A percentile compares a stretch with the other conserved stretches of the same genome.
phyloP scores from a whole-genome alignment of 1,140 invertebrate species.

The Marisa cornuarietis region DNA sequence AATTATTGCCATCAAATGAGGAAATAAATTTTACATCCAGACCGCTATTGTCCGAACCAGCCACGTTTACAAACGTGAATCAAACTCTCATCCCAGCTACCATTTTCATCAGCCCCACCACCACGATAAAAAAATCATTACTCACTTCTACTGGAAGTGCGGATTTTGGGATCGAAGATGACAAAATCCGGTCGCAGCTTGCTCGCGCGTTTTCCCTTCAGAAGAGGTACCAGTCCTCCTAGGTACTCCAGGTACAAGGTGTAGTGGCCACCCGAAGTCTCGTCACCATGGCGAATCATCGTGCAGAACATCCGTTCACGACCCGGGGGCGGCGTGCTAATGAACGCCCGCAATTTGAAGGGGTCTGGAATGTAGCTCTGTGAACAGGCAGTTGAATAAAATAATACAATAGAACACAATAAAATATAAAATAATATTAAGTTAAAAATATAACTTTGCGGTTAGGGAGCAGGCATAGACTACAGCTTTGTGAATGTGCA shows the following conservation, averaged over 20 bases:
- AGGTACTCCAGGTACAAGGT: conserved; percentile 95
- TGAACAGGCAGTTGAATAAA: not conserved
- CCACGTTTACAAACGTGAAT: too few relatives aligned
- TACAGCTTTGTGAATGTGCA: too few relatives aligned
- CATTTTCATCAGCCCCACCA: too few relatives aligned
- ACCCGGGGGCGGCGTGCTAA: conserved; percentile 86
- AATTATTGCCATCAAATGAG: too few relatives aligned
- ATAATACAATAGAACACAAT: not conserved
- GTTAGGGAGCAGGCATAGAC: not conserved
- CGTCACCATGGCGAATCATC: conserved; percentile 92
- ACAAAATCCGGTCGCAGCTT: conserved; percentile 98
- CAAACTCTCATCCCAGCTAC: too few relatives aligned
- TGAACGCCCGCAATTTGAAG: conserved; percentile 88
- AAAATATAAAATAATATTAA: not conserved
- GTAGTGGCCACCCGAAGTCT: conserved; percentile 82
- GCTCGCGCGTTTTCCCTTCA: conserved; percentile 94
- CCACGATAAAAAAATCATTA: conserved; percentile 5
- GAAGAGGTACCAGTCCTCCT: conserved; percentile 92
- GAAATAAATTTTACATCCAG: too few relatives aligned
- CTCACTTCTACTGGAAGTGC: conserved; percentile 41
- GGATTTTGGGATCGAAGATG: conserved; percentile 86
- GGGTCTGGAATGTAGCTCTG: conserved; percentile 94
- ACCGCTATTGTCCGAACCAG: not conserved
- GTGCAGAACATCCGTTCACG: conserved; percentile 92
- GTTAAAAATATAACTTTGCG: not conserved